These are phyloP conservation scores for Rhingia campestris DNA, from an alignment of 2,888 invertebrate genomes.

Conservation along the genomic window DNA sequence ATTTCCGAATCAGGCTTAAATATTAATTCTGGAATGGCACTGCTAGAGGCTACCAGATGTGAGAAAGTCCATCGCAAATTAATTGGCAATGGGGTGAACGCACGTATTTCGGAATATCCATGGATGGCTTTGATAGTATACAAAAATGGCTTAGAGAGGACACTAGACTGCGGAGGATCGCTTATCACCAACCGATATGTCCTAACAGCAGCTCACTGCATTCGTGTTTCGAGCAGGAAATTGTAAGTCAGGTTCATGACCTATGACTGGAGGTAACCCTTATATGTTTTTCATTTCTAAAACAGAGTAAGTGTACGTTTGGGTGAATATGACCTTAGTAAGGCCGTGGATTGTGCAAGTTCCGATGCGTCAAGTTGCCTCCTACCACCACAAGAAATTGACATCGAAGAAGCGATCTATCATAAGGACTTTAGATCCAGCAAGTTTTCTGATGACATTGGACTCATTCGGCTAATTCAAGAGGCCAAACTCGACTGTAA, in stretches of 20 bases:
- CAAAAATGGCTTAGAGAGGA: conserved; percentile 69
- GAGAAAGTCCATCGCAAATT: conserved; percentile 79
- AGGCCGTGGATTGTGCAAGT: conserved; percentile 79
- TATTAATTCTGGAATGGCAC: conserved; percentile 41
- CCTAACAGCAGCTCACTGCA: conserved; percentile 77
- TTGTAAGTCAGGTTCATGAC: conserved; percentile 60
- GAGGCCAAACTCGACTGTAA: conserved; percentile 77
- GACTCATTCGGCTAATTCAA: conserved; percentile 83
- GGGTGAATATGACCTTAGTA: conserved; percentile 81
- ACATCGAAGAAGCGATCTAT: conserved; percentile 79
- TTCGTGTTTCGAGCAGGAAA: conserved; percentile 37
- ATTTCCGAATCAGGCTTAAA: not conserved
- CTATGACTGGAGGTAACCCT: no score
- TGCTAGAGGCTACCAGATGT: conserved; percentile 80
- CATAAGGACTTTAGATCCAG: conserved; percentile 84
- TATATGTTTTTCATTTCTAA: conserved; percentile 8
- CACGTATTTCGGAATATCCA: conserved; percentile 86
- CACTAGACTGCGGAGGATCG: conserved; percentile 79
- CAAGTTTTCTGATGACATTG: conserved; percentile 84
- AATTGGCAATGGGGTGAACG: conserved; percentile 85
- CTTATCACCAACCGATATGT: conserved; percentile 75
- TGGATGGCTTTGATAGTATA: conserved; percentile 89
- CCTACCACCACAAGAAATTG: conserved; percentile 81
- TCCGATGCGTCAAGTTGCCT: conserved; percentile 78
- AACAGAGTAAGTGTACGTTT: conserved; percentile 81